Base-by-base conservation (phyloP, 2,888 invertebrate species). In the Buathra laborator region DNA sequence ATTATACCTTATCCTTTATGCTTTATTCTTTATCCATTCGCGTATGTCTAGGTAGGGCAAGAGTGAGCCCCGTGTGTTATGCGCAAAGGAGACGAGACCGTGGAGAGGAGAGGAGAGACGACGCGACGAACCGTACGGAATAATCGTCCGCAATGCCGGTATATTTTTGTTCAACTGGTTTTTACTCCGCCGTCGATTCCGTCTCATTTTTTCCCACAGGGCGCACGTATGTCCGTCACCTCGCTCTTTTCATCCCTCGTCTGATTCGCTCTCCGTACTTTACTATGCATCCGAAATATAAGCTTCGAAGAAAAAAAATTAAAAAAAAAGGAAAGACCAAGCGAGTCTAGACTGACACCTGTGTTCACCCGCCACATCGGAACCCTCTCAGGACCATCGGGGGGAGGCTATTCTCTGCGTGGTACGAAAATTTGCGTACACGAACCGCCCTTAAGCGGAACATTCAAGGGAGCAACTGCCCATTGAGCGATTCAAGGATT, bases 281-380 rank as follows among this genome's bases (percentile, higher is more conserved):
- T 82, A 83, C 88, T 85, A 84, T 88, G 88, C 87, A 86, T 88
- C 85, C 88, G 88, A 92, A 90, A 87, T 81, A 91, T 62, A 48
- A 76, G 51, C 75, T 67, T 44, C 48, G 70, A 75, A 70, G 66
- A 44, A 43, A 44, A 68, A 48, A 32, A 64, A 67, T n/a, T 29
- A 24, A 43, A 51, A 71, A 64, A 66, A 77, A 79, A 78, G 37
- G 77, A 70, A 62, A 72, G 53, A 24, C 81, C 81, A 91, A 89
- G 89, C 92, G 93, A 92, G 93, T 93, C 93, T 93, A 93, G 93
- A 93, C 93, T 92, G 91, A 93, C 93, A 93, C 93, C 93, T 93
- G 93, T 91, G 89, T 92, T 89, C 88, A 85, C 90, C 86, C 86
- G 89, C 89, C 87, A 86, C 86, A 87, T 82, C 14, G 62, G 62